A percentile compares a stretch with the other conserved stretches of the same genome.
These are phyloP conservation scores for Automeris io DNA, from an alignment of 2,888 invertebrate species.

Conservation along the genomic window DNA sequence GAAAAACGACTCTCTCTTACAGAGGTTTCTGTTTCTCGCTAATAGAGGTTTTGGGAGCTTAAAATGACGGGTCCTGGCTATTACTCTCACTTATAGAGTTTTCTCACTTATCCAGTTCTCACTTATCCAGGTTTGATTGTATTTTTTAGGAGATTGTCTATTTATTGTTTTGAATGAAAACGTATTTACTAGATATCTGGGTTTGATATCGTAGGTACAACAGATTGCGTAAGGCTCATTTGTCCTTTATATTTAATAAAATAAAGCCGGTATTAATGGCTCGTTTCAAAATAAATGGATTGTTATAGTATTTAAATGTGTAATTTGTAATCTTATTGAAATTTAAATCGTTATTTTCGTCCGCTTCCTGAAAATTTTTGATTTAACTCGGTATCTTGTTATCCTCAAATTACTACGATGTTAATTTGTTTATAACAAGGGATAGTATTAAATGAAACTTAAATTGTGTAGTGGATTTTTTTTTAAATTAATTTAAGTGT, in stretches of 20 bases:
- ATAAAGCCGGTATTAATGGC: slow-evolving; percentile 35
- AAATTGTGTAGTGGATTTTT: too few relatives aligned
- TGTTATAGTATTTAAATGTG: slow-evolving; percentile 45
- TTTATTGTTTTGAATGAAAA: too few relatives aligned
- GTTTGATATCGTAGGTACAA: not conserved
- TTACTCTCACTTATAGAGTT: too few relatives aligned
- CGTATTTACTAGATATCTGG: not conserved
- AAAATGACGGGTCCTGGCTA: too few relatives aligned
- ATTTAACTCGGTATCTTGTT: slow-evolving; percentile 25
- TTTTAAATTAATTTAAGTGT: too few relatives aligned
- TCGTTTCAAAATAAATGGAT: slow-evolving; percentile 39
- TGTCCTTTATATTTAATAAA: slow-evolving; percentile 36
- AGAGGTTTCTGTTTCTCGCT: too few relatives aligned
- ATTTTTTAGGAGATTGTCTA: too few relatives aligned
- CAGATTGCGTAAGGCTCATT: not conserved
- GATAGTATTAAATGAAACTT: slow-evolving; percentile 4
- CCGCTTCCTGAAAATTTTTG: slow-evolving; percentile 27
- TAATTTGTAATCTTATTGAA: slow-evolving; percentile 56
- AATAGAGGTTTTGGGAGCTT: too few relatives aligned
- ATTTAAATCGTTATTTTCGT: slow-evolving; percentile 45
- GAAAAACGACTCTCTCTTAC: too few relatives aligned
- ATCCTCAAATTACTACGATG: slow-evolving; percentile 25
- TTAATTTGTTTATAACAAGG: slow-evolving; percentile 26
- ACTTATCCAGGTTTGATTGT: too few relatives aligned
- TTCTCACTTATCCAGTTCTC: too few relatives aligned